These are phyloP conservation scores for Trachelus troglodyta DNA, from an alignment of 2,888 invertebrate species.

Conservation along the genomic window DNA sequence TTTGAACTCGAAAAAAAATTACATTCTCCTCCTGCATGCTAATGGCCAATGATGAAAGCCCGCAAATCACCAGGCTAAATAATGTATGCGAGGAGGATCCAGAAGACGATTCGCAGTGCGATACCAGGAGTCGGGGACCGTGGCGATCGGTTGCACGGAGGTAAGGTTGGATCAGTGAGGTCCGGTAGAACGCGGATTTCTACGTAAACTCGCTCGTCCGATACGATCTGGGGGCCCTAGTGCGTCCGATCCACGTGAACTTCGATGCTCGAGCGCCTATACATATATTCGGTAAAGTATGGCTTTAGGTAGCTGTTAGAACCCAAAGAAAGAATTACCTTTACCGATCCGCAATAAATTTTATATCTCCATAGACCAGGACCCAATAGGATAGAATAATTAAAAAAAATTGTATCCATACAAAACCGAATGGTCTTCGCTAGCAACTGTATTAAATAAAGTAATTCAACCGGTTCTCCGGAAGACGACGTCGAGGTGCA, in stretches of 20 bases:
- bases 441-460: background rate
- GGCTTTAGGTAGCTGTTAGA: constrained; percentile 1
- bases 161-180: background rate
- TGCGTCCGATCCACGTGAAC: constrained; percentile 43
- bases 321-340: background rate
- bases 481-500: background rate
- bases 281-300: constrained; percentile 21
- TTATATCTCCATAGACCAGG: background rate
- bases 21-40: background rate
- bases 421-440: background rate
- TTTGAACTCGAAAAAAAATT: background rate
- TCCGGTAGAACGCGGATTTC: constrained; percentile 51
- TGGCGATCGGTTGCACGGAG: background rate
- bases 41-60: background rate
- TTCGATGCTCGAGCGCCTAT: constrained; percentile 45
- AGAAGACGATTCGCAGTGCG: constrained; percentile 61
- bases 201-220: constrained; percentile 59
- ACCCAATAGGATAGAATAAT: background rate
- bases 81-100: constrained; percentile 61
- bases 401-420: background rate
- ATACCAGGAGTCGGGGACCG: constrained; percentile 53
- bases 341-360: background rate
- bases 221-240: constrained; percentile 52
- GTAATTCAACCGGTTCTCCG: background rate
- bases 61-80: constrained; percentile 28